Base-by-base conservation (phyloP, 2,113 vertebrate species). In the Promerops cafer region DNA sequence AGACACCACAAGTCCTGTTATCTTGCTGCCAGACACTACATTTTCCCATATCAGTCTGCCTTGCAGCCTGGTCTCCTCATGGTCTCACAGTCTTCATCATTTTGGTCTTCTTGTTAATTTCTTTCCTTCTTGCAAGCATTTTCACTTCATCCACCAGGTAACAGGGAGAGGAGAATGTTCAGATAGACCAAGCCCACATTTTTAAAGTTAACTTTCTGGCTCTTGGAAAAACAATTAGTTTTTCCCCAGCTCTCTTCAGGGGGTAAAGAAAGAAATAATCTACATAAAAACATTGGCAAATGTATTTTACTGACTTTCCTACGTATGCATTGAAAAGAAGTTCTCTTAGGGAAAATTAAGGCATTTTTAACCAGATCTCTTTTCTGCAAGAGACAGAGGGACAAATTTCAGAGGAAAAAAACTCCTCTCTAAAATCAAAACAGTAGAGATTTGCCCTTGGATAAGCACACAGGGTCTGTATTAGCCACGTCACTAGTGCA, bases 21-120 rank as follows among this genome's bases (percentile, higher is more conserved):
- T 97, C 96, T 96, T 12, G 2, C 54, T 90, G 87, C 90, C 95
- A 97, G 96, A 98, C 94, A 94, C 81, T 90, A 89, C 95, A 93
- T 95, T 97, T 95, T 79, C 96, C 93, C 93, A 24, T 95, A 97
- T 94, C 84, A 93, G 85, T 84, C 94, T 94, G 90, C 75, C 89
- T 92, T 81, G 83, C 81, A 82, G 87, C 86, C 90, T 72, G 90
- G 77, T 88, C 89, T 89, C 75, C 37, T 77, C 76, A 11, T 8
- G 2, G 83, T 69, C 70, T 92, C 59, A 22, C 18, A 83, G 37
- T 39, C 89, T 90, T 88, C 83, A 80, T 61, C 65, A 52, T 70
- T 87, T 63, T 40, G 70, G 40, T 61, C 68, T 96, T 59, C 66
- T 95, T 61, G 35, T 77, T 88, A 18, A 50, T 78, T 94, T 72